A percentile compares a stretch with the other conserved stretches of the same genome.
Conservation (phyloP, 2,888 invertebrate species). For the Mesochorus sp. region DNA sequence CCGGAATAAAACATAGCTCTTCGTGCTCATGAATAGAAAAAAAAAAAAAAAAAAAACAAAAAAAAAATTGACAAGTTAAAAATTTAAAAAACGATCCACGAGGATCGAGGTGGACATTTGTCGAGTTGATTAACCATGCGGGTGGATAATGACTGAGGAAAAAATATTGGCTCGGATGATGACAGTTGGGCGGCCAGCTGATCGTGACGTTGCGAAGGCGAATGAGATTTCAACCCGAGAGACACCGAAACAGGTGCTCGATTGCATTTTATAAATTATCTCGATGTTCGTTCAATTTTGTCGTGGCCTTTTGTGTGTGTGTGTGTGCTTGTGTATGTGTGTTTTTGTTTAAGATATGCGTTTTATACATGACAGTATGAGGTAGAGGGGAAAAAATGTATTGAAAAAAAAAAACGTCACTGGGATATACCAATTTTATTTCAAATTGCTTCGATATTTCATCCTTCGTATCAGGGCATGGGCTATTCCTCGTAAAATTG, state of each 20-base stretch:
- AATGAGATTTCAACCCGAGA: conserved; percentile 50
- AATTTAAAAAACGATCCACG: too few relatives aligned
- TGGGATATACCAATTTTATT: conserved; percentile 13
- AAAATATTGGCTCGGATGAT: neutral
- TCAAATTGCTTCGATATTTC: conserved; percentile 23
- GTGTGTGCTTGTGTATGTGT: neutral
- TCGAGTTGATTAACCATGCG: neutral
- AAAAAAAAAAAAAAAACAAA: too few relatives aligned
- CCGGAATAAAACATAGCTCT: too few relatives aligned
- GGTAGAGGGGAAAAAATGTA: conserved; percentile 2
- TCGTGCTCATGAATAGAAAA: too few relatives aligned
- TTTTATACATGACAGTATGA: neutral
- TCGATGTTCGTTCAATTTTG: conserved; percentile 2
- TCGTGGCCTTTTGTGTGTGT: conserved; percentile 7
- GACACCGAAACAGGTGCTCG: conserved; percentile 54
- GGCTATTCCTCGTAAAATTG: neutral
- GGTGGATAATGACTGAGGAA: neutral
- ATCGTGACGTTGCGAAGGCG: conserved; percentile 18
- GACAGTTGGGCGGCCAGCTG: conserved; percentile 27
- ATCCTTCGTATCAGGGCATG: neutral
- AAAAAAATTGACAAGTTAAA: too few relatives aligned
- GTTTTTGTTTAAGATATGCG: conserved; percentile 2
- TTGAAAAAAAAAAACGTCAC: conserved; percentile 30
- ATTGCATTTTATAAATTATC: conserved; percentile 1
- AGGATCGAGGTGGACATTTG: conserved; percentile 7